Evolutionary conservation across 2,113 vertebrate species (phyloP).

Genomic region (Phasianus colchicus): DNA sequence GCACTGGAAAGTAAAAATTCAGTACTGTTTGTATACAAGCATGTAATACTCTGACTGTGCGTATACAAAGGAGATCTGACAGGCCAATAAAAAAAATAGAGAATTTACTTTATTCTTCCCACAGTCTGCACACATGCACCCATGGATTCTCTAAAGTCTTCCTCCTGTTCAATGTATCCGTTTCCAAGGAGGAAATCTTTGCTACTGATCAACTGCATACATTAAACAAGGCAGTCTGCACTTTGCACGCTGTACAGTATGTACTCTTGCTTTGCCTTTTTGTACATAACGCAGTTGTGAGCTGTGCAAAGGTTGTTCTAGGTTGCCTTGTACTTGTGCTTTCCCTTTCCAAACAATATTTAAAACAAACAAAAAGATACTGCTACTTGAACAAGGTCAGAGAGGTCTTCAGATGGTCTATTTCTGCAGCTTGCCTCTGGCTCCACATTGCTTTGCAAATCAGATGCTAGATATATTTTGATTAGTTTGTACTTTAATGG

Average conservation of each 20-base stretch:
- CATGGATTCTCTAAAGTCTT: not conserved
- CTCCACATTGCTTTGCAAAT: conserved; percentile 76
- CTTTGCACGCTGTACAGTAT: not conserved
- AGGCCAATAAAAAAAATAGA: not conserved
- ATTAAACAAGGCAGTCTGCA: not conserved
- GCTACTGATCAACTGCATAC: not conserved
- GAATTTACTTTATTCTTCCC: not conserved
- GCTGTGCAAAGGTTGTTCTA: conserved; percentile 29
- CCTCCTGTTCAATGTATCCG: not conserved
- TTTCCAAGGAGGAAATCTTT: not conserved
- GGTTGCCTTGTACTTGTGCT: conserved; percentile 36
- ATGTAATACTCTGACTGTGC: not conserved
- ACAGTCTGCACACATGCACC: not conserved
- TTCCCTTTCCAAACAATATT: not conserved
- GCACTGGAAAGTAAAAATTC: not conserved
- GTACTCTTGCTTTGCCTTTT: not conserved
- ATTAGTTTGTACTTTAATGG: conserved; percentile 85
- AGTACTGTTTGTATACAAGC: not conserved
- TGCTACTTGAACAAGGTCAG: conserved; percentile 57
- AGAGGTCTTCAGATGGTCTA: conserved; percentile 54
- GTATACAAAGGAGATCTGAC: not conserved
- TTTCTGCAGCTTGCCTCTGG: conserved; percentile 69
- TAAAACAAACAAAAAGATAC: conserved; percentile 72
- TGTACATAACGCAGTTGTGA: not conserved
- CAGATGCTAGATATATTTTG: conserved; percentile 81